Evolutionary conservation across 2,888 invertebrate species (phyloP).

Genomic region (Drosophila silvestris): DNA sequence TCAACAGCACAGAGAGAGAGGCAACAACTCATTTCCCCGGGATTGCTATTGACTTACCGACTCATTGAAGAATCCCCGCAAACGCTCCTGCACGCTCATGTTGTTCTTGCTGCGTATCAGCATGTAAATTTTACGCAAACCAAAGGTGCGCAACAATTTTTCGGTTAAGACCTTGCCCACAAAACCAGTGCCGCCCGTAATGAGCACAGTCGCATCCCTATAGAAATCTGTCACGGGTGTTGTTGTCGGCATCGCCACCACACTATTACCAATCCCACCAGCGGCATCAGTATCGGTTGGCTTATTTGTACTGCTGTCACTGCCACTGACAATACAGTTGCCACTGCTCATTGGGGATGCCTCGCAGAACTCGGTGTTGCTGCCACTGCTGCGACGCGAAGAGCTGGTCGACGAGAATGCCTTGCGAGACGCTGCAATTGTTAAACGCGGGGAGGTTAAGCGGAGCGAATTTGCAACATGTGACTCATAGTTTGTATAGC

Average conservation of each 20-base stretch:
- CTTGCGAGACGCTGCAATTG: slow-evolving; percentile 55
- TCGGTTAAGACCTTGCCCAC: slow-evolving; percentile 85
- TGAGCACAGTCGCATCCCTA: slow-evolving; percentile 83
- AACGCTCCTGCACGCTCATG: slow-evolving; percentile 81
- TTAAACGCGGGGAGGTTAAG: background rate
- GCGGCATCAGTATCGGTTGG: slow-evolving; percentile 15
- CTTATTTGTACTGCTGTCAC: background rate
- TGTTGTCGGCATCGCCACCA: slow-evolving; percentile 26
- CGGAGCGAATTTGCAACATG: slow-evolving; percentile 17
- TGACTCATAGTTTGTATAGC: slow-evolving; percentile 5
- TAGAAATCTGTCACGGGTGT: slow-evolving; percentile 84
- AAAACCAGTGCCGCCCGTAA: slow-evolving; percentile 85
- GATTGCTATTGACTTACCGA: slow-evolving; percentile 75
- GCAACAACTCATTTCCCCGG: slow-evolving; percentile 30
- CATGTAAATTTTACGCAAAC: slow-evolving; percentile 84
- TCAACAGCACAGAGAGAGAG: background rate
- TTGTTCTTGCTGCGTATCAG: slow-evolving; percentile 85
- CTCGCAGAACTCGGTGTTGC: slow-evolving; percentile 39
- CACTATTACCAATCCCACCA: slow-evolving; percentile 24
- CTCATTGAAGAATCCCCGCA: slow-evolving; percentile 84
- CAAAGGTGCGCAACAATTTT: slow-evolving; percentile 84
- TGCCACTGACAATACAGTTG: slow-evolving; percentile 5
- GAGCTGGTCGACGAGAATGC: slow-evolving; percentile 70
- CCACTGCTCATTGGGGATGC: slow-evolving; percentile 42
- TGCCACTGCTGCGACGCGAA: slow-evolving; percentile 58